phyloP scores from a whole-genome alignment of 2,888 invertebrate genomes.

The Pseudanteris insignis region DNA sequence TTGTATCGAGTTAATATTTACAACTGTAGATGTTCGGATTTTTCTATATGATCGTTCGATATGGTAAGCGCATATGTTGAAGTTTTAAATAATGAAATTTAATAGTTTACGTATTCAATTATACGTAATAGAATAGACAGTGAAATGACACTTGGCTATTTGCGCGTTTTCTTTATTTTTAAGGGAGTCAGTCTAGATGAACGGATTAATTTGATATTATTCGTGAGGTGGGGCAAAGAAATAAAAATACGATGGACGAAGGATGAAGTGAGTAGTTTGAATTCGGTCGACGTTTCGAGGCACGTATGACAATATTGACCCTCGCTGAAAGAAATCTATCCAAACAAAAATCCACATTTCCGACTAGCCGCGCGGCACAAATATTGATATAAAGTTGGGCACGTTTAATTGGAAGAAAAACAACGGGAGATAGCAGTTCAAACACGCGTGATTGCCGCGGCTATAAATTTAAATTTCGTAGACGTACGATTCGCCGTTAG shows the following conservation, averaged over 20 bases:
- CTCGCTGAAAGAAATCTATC: conserved; percentile 32
- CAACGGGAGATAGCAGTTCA: conserved; percentile 15
- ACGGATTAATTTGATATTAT: too few species aligned
- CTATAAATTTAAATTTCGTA: conserved; percentile 10
- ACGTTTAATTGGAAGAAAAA: conserved; percentile 39
- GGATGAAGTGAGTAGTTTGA: conserved; percentile 6
- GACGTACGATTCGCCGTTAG: background rate
- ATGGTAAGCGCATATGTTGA: too few species aligned
- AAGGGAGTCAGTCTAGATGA: too few species aligned
- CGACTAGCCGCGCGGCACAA: conserved; percentile 19
- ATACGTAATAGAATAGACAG: too few species aligned
- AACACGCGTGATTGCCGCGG: conserved; percentile 10
- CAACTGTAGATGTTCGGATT: too few species aligned
- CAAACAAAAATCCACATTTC: conserved; percentile 23
- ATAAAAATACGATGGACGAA: background rate
- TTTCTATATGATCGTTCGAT: too few species aligned
- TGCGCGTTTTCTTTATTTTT: too few species aligned
- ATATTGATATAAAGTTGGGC: conserved; percentile 39
- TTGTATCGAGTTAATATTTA: too few species aligned
- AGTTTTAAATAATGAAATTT: too few species aligned
- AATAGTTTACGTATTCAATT: too few species aligned
- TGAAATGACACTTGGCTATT: too few species aligned
- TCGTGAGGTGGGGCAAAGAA: background rate
- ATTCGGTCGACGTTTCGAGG: conserved; percentile 41
- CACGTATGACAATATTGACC: conserved; percentile 53